These are phyloP conservation scores for Danio choprae DNA, from an alignment of 2,797 vertebrate genomes.

Conservation along the genomic window DNA sequence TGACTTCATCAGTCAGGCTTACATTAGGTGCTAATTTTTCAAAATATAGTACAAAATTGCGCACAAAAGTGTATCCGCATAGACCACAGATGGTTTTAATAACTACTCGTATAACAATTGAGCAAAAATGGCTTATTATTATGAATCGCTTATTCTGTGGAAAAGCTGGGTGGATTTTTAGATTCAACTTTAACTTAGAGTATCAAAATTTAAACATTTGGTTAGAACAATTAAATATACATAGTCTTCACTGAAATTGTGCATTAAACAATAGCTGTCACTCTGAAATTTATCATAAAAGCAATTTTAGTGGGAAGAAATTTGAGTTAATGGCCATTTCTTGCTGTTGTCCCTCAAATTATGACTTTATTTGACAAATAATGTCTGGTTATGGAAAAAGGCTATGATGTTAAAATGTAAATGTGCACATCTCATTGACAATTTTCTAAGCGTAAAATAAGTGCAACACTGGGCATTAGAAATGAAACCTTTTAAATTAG, in stretches of 20 bases:
- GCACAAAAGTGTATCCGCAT: neutral
- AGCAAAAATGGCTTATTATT: neutral
- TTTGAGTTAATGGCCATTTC: too few relatives aligned
- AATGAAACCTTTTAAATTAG: neutral
- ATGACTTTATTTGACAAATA: neutral
- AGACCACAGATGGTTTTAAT: constrained; percentile 12
- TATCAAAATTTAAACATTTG: neutral
- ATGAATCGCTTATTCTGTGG: neutral
- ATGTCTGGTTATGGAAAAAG: neutral
- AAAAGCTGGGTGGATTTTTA: neutral
- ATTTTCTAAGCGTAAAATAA: neutral
- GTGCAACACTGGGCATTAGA: neutral
- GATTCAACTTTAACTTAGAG: neutral
- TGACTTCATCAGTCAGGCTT: constrained; percentile 6
- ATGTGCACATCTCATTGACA: neutral
- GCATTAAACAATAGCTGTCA: neutral
- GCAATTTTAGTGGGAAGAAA: neutral
- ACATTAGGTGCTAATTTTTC: neutral
- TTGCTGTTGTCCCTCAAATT: neutral
- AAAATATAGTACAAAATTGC: neutral
- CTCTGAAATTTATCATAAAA: neutral
- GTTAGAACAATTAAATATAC: neutral
- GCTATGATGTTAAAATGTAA: neutral
- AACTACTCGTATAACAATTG: neutral
- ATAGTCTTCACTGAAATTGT: neutral